Evolutionary conservation across 1,140 invertebrate species (phyloP).

Genomic region (Centruroides vittatus): DNA sequence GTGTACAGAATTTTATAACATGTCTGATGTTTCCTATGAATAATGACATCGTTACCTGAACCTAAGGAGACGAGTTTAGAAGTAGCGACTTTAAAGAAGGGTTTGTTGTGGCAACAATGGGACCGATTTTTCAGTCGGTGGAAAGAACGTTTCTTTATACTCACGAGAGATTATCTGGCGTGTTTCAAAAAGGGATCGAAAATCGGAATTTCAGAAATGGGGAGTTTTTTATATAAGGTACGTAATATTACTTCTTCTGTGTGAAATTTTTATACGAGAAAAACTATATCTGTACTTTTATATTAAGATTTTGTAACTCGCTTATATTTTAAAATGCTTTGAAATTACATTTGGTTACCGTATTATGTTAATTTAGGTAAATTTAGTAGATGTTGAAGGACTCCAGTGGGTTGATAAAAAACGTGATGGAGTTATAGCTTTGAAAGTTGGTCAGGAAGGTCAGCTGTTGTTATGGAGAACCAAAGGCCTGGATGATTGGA

Average conservation of each 20-base stretch:
- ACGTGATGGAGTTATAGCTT: slow-evolving; percentile 34
- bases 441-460: slow-evolving; percentile 29
- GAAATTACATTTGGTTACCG: no score
- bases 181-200: slow-evolving; percentile 47
- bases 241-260: slow-evolving; percentile 11
- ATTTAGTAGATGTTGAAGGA: slow-evolving; percentile 46
- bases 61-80: slow-evolving; percentile 11
- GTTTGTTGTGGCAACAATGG: slow-evolving; percentile 47
- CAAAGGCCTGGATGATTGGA: slow-evolving; percentile 21
- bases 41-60: not conserved
- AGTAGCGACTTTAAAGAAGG: slow-evolving; percentile 39
- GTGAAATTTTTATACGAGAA: no score
- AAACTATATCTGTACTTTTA: no score
- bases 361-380: slow-evolving; percentile 31
- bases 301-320: no score
- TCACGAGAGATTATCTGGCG: slow-evolving; percentile 50
- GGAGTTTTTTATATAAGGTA: slow-evolving; percentile 52
- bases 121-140: slow-evolving; percentile 49
- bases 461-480: slow-evolving; percentile 38
- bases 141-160: slow-evolving; percentile 53
- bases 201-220: slow-evolving; percentile 50
- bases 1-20: no score
- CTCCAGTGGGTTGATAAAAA: slow-evolving; percentile 48
- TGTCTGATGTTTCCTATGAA: no score
- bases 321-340: no score